phyloP scores from a whole-genome alignment of 2,888 invertebrate genomes.

The Andrena chrysosceles region DNA sequence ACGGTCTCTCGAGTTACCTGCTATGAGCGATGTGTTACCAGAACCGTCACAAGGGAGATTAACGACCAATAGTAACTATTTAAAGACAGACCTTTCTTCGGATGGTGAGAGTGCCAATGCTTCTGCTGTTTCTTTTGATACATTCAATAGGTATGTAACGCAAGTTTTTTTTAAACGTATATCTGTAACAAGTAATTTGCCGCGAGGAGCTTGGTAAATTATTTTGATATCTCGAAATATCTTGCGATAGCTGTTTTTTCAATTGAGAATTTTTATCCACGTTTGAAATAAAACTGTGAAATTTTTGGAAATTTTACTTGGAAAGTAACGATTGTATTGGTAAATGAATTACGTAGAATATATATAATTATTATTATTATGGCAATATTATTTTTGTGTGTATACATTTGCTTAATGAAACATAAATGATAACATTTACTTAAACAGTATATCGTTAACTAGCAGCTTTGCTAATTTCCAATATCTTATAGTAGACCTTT shows the following conservation, averaged over 20 bases:
- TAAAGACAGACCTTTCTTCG: conserved; percentile 39
- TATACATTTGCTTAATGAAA: not conserved
- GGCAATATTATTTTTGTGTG: not conserved
- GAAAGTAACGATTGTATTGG: not conserved
- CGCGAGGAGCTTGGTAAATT: not conserved
- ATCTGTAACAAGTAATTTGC: conserved; percentile 8
- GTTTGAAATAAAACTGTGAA: not conserved
- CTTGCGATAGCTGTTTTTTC: not conserved
- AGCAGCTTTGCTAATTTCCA: not conserved
- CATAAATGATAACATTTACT: conserved; percentile 6
- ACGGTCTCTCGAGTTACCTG: conserved; percentile 72
- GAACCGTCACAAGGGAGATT: conserved; percentile 51
- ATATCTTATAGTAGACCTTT: conserved; percentile 45
- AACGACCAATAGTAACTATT: conserved; percentile 40
- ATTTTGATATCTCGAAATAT: not conserved
- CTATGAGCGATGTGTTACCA: conserved; percentile 61
- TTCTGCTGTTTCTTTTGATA: conserved; percentile 41
- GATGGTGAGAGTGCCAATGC: conserved; percentile 42
- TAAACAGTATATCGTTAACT: not conserved
- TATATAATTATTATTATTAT: not conserved
- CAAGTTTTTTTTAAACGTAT: conserved; percentile 17
- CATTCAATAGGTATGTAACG: conserved; percentile 59
- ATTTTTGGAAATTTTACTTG: not conserved
- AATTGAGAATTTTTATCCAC: not conserved
- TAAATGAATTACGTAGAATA: not conserved